Percentiles rank a stretch among this genome's conserved stretches.
Conservation (phyloP, 2,888 invertebrate genomes). For the Lobophora halterata region DNA sequence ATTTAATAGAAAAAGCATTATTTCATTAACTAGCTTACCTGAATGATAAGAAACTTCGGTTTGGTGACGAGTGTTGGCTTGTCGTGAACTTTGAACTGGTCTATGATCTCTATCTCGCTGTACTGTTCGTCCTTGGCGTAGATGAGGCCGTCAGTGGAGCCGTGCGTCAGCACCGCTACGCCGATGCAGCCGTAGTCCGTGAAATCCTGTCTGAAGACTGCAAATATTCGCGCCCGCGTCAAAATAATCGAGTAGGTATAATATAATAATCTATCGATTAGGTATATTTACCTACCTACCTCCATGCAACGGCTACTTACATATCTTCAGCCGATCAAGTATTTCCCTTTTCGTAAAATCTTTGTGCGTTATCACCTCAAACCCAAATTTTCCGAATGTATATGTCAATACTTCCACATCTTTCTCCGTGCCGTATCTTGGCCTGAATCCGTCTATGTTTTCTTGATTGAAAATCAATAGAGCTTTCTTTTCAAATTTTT, state of each 20-base stretch:
- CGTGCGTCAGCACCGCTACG: slow-evolving; percentile 61
- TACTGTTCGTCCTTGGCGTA: slow-evolving; percentile 55
- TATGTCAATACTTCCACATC: slow-evolving; percentile 48
- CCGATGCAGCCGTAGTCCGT: slow-evolving; percentile 63
- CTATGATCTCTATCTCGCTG: slow-evolving; percentile 58
- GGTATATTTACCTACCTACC: no score
- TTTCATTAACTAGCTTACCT: slow-evolving; percentile 44
- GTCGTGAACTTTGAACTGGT: slow-evolving; percentile 51
- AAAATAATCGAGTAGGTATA: no score
- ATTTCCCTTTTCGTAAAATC: slow-evolving; percentile 52
- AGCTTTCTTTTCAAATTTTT: slow-evolving; percentile 58
- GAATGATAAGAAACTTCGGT: slow-evolving; percentile 60
- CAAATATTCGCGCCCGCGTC: slow-evolving; percentile 18
- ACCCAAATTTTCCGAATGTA: slow-evolving; percentile 54
- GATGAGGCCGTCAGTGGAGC: slow-evolving; percentile 50
- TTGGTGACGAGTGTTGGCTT: slow-evolving; percentile 59
- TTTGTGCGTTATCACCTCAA: slow-evolving; percentile 46
- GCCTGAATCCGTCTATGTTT: slow-evolving; percentile 45
- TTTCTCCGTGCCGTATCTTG: slow-evolving; percentile 52
- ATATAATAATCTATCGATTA: no score
- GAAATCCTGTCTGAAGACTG: slow-evolving; percentile 47
- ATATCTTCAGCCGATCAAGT: slow-evolving; percentile 44
- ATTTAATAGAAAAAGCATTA: no score
- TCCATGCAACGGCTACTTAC: slow-evolving; percentile 42
- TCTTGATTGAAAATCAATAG: slow-evolving; percentile 62